Percentiles rank a stretch among this genome's conserved stretches.
Evolutionary conservation across 2,888 invertebrate species (phyloP).

Genomic region (Lasiommata megera): DNA sequence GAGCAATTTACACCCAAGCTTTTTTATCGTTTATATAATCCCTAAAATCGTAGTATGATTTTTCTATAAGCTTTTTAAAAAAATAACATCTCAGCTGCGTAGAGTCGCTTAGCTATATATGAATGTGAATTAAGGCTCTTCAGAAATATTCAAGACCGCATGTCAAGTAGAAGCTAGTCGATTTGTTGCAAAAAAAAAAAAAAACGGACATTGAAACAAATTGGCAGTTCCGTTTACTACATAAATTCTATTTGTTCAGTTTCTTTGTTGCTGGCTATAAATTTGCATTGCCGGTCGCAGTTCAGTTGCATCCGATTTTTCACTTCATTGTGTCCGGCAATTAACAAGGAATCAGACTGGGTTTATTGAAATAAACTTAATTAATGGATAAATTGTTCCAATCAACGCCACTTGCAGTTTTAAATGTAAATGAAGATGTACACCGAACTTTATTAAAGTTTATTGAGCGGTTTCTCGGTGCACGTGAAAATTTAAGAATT

Average conservation of each 20-base stretch:
- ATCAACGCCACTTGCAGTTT: slow-evolving; percentile 37
- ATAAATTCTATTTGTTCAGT: slow-evolving; percentile 22
- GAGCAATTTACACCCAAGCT: too few relatives aligned
- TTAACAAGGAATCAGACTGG: slow-evolving; percentile 66
- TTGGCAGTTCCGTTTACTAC: slow-evolving; percentile 6
- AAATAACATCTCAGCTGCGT: too few relatives aligned
- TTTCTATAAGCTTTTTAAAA: too few relatives aligned
- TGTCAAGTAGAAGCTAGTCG: not conserved
- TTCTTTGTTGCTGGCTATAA: slow-evolving; percentile 37
- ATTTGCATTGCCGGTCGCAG: slow-evolving; percentile 54
- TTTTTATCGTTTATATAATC: too few relatives aligned
- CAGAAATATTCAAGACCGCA: too few relatives aligned
- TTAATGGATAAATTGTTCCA: slow-evolving; percentile 46
- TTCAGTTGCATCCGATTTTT: slow-evolving; percentile 52
- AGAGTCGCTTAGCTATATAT: too few relatives aligned
- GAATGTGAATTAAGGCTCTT: too few relatives aligned
- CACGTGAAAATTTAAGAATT: too few relatives aligned
- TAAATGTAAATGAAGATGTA: slow-evolving; percentile 31
- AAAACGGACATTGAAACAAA: not conserved
- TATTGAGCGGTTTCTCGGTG: not conserved
- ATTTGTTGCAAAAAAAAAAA: not conserved
- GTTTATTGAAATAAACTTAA: slow-evolving; percentile 67
- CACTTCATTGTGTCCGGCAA: slow-evolving; percentile 59
- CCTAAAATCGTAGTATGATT: too few relatives aligned
- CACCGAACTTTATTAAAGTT: slow-evolving; percentile 4